phyloP scores from a whole-genome alignment of 1,140 invertebrate species.

The Teleogryllus occipitalis region DNA sequence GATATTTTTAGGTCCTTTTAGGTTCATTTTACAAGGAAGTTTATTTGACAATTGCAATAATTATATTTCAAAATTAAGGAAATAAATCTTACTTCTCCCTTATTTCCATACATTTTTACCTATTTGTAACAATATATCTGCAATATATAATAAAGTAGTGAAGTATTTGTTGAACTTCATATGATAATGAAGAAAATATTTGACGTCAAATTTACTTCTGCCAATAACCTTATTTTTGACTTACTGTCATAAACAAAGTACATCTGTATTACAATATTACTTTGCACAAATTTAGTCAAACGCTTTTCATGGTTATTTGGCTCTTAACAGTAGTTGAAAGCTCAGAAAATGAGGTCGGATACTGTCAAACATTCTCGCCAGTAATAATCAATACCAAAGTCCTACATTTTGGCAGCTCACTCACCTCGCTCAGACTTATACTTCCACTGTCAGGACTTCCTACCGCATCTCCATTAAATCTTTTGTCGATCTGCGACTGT shows the following conservation, averaged over 20 bases:
- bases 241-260: neutral
- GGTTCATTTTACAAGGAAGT: neutral
- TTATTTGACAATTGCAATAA: neutral
- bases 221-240: neutral
- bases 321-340: constrained; percentile 6
- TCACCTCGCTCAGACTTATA: constrained; percentile 7
- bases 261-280: neutral
- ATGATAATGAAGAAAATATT: neutral
- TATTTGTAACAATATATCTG: neutral
- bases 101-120: constrained; percentile 10
- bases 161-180: neutral
- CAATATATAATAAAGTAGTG: too few relatives aligned
- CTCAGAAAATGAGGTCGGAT: constrained; percentile 5
- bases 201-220: neutral
- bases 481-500: constrained; percentile 21
- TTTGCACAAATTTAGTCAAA: neutral
- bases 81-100: constrained; percentile 9
- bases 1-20: neutral
- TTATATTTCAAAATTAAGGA: neutral
- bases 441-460: constrained; percentile 24
- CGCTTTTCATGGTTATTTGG: constrained; percentile 11
- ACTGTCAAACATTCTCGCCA: constrained; percentile 8
- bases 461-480: constrained; percentile 24
- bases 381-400: constrained; percentile 13
- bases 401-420: constrained; percentile 12